Evolutionary conservation across 2,888 invertebrate genomes (phyloP).

Genomic region (Amphipyra berbera): DNA sequence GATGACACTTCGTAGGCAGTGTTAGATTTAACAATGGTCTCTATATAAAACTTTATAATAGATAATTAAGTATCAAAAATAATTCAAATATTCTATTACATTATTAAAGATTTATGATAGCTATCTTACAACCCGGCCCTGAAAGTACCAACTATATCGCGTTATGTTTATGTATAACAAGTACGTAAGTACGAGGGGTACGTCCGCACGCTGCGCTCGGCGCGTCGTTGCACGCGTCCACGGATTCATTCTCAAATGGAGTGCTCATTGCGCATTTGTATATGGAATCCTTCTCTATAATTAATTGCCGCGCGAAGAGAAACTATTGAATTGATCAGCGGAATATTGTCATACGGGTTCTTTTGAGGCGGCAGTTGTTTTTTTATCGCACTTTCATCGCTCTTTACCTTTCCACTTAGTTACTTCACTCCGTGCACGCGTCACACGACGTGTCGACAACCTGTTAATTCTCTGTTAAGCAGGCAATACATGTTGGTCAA

Average conservation of each 20-base stretch:
- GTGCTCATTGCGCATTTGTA: background rate
- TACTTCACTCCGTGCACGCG: too few relatives aligned
- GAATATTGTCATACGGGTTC: too few relatives aligned
- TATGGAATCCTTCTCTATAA: background rate
- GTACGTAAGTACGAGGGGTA: slow-evolving; percentile 14
- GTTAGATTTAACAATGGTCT: slow-evolving; percentile 69
- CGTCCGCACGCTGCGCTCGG: slow-evolving; percentile 6
- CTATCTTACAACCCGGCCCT: slow-evolving; percentile 73
- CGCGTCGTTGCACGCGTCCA: slow-evolving; percentile 8
- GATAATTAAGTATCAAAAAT: slow-evolving; percentile 83
- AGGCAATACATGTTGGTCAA: too few relatives aligned
- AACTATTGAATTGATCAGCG: background rate
- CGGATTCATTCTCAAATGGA: slow-evolving; percentile 12
- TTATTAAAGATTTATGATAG: slow-evolving; percentile 65
- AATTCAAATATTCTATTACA: slow-evolving; percentile 74
- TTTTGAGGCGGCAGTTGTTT: too few relatives aligned
- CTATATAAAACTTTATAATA: slow-evolving; percentile 69
- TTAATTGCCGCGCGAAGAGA: background rate
- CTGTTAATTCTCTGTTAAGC: too few relatives aligned
- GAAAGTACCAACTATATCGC: slow-evolving; percentile 58
- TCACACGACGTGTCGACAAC: too few relatives aligned
- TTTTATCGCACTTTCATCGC: too few relatives aligned
- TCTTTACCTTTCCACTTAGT: too few relatives aligned
- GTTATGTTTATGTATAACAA: slow-evolving; percentile 28
- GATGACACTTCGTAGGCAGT: slow-evolving; percentile 72